Conservation (phyloP, 1,140 invertebrate species). For the Musca domestica region DNA sequence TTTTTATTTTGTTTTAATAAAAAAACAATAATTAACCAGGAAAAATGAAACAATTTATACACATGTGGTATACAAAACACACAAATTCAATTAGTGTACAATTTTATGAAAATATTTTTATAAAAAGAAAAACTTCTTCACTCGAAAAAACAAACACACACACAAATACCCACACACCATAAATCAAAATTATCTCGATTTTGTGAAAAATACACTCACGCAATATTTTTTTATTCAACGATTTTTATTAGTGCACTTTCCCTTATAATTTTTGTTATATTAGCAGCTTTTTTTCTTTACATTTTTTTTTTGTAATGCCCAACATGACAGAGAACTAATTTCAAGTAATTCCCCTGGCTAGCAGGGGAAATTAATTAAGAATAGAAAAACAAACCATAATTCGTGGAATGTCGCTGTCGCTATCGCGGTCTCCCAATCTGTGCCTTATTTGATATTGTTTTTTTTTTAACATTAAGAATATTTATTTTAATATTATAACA, state of each 20-base stretch:
- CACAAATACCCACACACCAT: constrained; percentile 17
- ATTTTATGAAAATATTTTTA: no score
- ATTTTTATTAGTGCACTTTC: background rate
- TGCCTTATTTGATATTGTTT: constrained; percentile 43
- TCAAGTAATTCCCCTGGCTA: no score
- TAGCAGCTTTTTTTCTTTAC: background rate
- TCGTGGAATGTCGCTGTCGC: constrained; percentile 51
- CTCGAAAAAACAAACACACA: constrained; percentile 22
- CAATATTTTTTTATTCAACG: background rate
- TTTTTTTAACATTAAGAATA: background rate
- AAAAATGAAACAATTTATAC: constrained; percentile 46
- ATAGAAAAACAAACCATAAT: constrained; percentile 43
- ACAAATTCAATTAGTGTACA: no score
- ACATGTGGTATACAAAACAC: constrained; percentile 39
- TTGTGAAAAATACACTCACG: constrained; percentile 22
- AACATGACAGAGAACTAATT: background rate
- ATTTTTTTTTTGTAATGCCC: background rate
- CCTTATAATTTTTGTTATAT: no score
- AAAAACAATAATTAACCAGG: constrained; percentile 28
- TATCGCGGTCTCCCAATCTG: constrained; percentile 56
- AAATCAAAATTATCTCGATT: constrained; percentile 27
- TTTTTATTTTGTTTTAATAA: constrained; percentile 23
- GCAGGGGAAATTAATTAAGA: background rate
- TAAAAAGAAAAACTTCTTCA: constrained; percentile 1
- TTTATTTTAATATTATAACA: constrained; percentile 8